These are phyloP conservation scores for Idris sp. DNA, from an alignment of 1,140 invertebrate genomes.

Conservation along the genomic window DNA sequence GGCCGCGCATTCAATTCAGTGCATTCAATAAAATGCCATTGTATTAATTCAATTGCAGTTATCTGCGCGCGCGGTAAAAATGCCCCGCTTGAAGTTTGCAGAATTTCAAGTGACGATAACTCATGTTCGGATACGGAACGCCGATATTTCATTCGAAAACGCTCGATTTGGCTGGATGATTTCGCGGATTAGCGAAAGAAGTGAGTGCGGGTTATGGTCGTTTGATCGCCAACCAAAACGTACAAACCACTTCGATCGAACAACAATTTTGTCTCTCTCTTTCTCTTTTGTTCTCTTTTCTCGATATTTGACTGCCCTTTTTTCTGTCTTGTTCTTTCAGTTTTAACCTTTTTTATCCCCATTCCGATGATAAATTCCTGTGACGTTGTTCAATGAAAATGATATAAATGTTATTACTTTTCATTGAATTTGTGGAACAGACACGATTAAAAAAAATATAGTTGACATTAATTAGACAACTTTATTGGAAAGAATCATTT, in stretches of 20 bases:
- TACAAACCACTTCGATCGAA: conserved; percentile 18
- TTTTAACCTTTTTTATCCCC: no score
- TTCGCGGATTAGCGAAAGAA: conserved; percentile 44
- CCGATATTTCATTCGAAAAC: conserved; percentile 54
- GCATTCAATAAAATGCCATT: conserved; percentile 66
- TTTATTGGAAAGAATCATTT: no score
- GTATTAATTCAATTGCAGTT: conserved; percentile 70
- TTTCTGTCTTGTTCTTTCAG: no score
- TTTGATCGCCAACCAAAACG: conserved; percentile 24
- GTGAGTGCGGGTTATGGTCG: conserved; percentile 20
- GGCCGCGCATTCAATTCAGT: conserved; percentile 51
- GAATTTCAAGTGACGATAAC: conserved; percentile 58
- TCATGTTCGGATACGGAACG: conserved; percentile 51
- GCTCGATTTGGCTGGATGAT: conserved; percentile 59
- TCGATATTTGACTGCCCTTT: conserved; percentile 2
- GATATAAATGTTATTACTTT: no score
- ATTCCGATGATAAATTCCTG: no score
- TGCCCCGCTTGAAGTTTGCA: conserved; percentile 45
- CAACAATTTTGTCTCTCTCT: conserved; percentile 15
- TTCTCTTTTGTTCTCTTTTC: background rate
- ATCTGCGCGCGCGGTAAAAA: conserved; percentile 57
- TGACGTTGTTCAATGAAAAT: no score
- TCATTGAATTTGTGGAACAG: no score
- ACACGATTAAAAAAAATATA: no score
- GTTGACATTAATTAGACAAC: no score